Conservation (phyloP, 1,140 invertebrate genomes). For the Drosophila chauvacae region DNA sequence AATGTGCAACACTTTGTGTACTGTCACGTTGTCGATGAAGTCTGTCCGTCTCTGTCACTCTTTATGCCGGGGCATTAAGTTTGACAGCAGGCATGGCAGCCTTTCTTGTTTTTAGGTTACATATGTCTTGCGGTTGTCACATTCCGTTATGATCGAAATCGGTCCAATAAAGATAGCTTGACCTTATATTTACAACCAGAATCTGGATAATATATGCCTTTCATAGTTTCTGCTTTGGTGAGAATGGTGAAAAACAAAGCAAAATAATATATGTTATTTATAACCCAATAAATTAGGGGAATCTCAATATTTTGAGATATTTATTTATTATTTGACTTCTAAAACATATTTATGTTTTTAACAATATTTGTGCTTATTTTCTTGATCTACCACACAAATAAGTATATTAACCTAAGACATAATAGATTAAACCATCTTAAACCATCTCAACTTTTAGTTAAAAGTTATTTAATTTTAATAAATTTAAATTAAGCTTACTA, state of each 20-base stretch:
- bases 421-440: too few relatives aligned
- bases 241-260: not conserved
- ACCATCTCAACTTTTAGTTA: not conserved
- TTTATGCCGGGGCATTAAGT: conserved; percentile 2
- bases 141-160: not conserved
- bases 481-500: too few relatives aligned
- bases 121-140: conserved; percentile 5
- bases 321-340: not conserved
- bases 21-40: conserved; percentile 40
- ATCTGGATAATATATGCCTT: not conserved
- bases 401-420: not conserved
- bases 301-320: not conserved
- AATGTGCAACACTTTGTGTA: conserved; percentile 44
- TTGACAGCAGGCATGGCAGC: conserved; percentile 8
- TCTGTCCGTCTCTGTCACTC: conserved; percentile 14
- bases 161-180: not conserved
- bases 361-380: not conserved
- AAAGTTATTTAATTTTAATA: too few relatives aligned
- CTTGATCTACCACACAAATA: not conserved
- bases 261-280: not conserved
- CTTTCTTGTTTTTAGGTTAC: conserved; percentile 17
- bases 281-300: not conserved
- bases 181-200: not conserved
- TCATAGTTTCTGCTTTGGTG: not conserved
- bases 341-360: not conserved